These are phyloP conservation scores for Phalloptychus januarius DNA, from an alignment of 2,797 vertebrate genomes.

Conservation along the genomic window DNA sequence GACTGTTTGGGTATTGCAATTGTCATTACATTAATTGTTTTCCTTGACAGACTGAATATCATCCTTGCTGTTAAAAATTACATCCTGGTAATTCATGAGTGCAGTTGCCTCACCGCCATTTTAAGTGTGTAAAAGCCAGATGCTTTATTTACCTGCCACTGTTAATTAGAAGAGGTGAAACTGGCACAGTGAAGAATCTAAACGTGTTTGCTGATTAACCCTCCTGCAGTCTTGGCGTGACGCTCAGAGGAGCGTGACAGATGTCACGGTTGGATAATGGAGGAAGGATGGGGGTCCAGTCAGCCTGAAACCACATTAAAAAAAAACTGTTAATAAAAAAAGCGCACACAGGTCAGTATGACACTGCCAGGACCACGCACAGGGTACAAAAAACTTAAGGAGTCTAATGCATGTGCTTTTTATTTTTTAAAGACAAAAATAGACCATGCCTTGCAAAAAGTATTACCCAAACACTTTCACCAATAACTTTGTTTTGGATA, in stretches of 20 bases:
- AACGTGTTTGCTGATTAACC: conserved; percentile 28
- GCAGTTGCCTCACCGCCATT: conserved; percentile 16
- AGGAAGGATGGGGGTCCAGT: no score
- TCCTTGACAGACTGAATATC: background rate
- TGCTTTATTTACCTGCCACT: conserved; percentile 44
- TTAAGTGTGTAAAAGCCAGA: conserved; percentile 47
- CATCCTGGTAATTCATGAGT: background rate
- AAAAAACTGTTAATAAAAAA: no score
- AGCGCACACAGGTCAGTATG: no score
- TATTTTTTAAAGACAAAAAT: conserved; percentile 17
- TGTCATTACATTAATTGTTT: background rate
- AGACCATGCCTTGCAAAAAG: background rate
- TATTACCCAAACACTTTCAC: background rate
- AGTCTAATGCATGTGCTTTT: background rate
- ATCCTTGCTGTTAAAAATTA: conserved; percentile 5
- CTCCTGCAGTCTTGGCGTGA: no score
- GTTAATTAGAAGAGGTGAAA: conserved; percentile 51
- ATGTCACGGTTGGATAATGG: no score
- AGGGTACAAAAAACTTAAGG: no score
- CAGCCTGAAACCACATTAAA: no score
- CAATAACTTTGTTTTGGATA: background rate
- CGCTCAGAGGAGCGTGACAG: no score
- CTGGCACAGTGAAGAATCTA: conserved; percentile 13
- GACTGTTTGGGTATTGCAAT: background rate
- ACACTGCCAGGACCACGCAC: no score